Percentiles rank a stretch among this genome's conserved stretches.
phyloP scores from a whole-genome alignment of 2,113 vertebrate species.

The Holacanthus passer region DNA sequence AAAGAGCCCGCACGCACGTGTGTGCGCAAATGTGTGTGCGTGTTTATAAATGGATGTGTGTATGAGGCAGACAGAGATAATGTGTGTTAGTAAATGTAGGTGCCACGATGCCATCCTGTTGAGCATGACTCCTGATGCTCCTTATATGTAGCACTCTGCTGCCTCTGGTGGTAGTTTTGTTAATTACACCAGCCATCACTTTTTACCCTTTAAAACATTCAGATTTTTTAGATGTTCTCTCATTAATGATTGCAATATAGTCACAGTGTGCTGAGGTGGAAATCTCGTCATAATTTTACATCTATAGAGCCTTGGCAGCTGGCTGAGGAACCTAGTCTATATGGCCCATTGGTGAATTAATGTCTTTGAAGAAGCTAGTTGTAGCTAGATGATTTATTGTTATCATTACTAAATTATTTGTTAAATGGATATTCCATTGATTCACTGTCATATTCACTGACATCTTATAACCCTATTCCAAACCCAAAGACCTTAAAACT shows the following conservation, averaged over 20 bases:
- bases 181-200: constrained; percentile 19
- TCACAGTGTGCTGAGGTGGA: not conserved
- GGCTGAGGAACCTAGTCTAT: not conserved
- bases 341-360: not conserved
- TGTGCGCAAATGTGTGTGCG: constrained; percentile 5
- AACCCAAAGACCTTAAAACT: not conserved
- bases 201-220: not conserved
- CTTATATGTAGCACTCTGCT: constrained; percentile 48
- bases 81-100: constrained; percentile 50
- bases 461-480: not conserved
- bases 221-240: not conserved
- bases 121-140: constrained; percentile 2
- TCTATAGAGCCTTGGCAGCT: not conserved
- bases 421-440: not conserved
- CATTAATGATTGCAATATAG: not conserved
- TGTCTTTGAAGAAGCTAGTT: not conserved
- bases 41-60: constrained; percentile 42
- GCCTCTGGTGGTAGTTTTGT: constrained; percentile 61
- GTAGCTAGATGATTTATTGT: not conserved
- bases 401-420: not conserved
- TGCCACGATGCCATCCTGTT: constrained; percentile 33
- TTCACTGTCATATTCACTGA: not conserved
- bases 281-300: not conserved
- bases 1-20: constrained; percentile 49
- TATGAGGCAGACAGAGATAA: constrained; percentile 32